Evolutionary conservation across 53 echinoderm and acorn worm genomes (phyloP).

Genomic region (Echinarachnius parma): DNA sequence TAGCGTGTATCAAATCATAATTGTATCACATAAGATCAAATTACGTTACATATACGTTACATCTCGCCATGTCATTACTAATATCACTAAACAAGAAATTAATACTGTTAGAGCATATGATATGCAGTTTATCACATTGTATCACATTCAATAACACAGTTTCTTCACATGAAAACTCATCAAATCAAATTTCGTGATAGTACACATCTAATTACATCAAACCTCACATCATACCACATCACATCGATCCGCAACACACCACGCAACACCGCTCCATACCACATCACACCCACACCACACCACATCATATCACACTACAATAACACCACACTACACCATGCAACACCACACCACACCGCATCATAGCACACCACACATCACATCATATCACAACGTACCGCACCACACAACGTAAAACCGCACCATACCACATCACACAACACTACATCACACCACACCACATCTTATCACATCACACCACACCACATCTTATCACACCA

Average conservation of each 20-base stretch:
- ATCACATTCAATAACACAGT: conserved; percentile 1
- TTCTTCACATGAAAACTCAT: not conserved
- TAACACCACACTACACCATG: conserved; percentile 1
- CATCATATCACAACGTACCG: conserved; percentile 21
- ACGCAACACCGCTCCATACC: too few species aligned
- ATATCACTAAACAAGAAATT: not conserved
- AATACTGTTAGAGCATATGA: not conserved
- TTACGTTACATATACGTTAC: conserved; percentile 2
- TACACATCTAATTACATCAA: not conserved
- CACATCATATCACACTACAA: conserved; percentile 15
- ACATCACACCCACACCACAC: too few species aligned
- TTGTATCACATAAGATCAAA: not conserved
- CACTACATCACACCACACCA: conserved; percentile 22
- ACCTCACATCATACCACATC: not conserved
- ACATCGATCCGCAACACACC: not conserved
- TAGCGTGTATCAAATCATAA: conserved; percentile 4
- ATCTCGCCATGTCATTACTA: not conserved
- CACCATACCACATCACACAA: too few species aligned
- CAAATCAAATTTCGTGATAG: not conserved
- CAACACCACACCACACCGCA: not conserved
- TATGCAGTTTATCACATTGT: not conserved
- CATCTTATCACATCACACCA: conserved; percentile 5
- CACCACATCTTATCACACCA: conserved; percentile 7
- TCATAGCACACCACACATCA: conserved; percentile 6
- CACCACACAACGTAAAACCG: conserved; percentile 21